Evolutionary conservation across 2,113 vertebrate species (phyloP).

Genomic region (Nothocercus nigrocapillus): DNA sequence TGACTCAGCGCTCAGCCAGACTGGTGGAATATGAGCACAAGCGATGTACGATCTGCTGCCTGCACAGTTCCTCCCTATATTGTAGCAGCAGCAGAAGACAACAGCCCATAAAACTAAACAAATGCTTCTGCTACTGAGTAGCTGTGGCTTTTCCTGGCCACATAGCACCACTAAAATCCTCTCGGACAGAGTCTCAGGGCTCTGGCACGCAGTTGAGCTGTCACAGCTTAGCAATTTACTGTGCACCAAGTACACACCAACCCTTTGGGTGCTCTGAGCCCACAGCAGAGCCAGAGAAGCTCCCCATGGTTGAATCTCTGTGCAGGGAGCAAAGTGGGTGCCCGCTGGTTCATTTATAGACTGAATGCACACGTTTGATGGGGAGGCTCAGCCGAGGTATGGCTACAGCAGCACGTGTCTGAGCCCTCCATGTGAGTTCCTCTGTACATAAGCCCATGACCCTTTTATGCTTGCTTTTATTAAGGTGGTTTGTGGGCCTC

Average conservation of each 20-base stretch:
- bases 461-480: not conserved
- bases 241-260: not conserved
- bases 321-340: not conserved
- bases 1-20: not conserved
- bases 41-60: not conserved
- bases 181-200: not conserved
- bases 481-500: slow-evolving; percentile 13
- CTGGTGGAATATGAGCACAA: not conserved
- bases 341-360: rapidly evolving
- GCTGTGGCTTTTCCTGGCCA: not conserved
- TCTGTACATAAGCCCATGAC: not conserved
- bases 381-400: not conserved
- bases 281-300: not conserved
- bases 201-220: not conserved
- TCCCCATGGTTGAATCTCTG: not conserved
- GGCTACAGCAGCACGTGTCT: not conserved
- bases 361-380: not conserved
- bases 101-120: not conserved
- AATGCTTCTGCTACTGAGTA: not conserved
- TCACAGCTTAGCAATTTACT: not conserved
- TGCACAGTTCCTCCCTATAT: not conserved
- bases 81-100: not conserved
- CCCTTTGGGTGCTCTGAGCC: not conserved
- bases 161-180: not conserved
- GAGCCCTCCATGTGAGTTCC: not conserved